phyloP scores from a whole-genome alignment of 2,113 vertebrate species.

The Hemichromis elongatus region DNA sequence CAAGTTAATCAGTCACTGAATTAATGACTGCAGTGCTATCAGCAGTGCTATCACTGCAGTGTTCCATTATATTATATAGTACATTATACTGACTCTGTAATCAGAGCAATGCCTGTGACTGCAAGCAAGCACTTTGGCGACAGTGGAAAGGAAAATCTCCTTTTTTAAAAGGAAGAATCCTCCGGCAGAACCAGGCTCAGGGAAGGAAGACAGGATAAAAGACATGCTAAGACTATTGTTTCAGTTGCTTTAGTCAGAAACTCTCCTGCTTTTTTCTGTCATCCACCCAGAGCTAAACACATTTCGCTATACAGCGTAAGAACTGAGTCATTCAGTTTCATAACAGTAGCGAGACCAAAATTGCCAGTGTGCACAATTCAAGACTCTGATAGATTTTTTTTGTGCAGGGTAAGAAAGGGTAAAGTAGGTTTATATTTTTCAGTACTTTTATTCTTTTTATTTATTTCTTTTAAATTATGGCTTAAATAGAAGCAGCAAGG shows the following conservation, averaged over 20 bases:
- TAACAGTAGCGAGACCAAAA: neutral
- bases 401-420: neutral
- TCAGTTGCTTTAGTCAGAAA: neutral
- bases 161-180: neutral
- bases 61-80: neutral
- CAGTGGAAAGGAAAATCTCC: neutral
- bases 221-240: neutral
- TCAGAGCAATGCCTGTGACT: neutral
- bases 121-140: neutral
- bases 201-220: neutral
- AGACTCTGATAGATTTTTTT: neutral
- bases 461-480: neutral
- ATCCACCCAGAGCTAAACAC: neutral
- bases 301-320: neutral
- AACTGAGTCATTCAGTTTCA: neutral
- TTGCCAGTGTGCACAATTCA: neutral
- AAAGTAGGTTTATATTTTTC: neutral
- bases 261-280: neutral
- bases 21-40: neutral
- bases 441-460: neutral
- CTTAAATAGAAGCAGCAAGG: neutral
- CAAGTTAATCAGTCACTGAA: neutral
- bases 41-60: neutral
- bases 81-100: neutral
- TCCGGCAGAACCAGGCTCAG: accelerated